phyloP scores from a whole-genome alignment of 2,113 vertebrate species.

The Rattus rattus region DNA sequence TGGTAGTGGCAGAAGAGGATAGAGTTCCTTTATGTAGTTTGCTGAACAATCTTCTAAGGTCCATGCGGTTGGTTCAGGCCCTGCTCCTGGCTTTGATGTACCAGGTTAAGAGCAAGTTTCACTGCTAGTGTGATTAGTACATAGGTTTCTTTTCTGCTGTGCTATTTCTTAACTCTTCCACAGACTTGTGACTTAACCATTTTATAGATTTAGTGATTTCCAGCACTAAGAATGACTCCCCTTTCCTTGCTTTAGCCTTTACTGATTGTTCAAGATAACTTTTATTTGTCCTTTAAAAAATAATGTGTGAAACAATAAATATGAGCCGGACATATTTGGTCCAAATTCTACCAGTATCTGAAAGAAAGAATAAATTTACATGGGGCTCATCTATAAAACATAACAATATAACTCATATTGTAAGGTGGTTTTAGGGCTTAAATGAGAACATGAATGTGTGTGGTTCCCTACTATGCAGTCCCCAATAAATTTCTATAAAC shows the following conservation, averaged over 20 bases:
- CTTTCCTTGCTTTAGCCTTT: neutral
- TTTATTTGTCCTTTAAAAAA: constrained; percentile 23
- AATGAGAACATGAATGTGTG: neutral
- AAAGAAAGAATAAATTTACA: neutral
- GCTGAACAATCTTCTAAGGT: neutral
- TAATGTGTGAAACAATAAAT: neutral
- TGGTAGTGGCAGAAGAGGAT: neutral
- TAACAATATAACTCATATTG: neutral
- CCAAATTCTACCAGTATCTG: neutral
- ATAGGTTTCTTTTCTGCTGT: neutral
- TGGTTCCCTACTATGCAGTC: neutral
- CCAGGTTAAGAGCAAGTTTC: neutral
- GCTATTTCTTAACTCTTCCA: constrained; percentile 26
- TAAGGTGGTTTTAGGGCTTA: neutral
- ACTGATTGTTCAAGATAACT: neutral
- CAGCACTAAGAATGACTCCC: neutral
- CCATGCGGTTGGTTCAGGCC: too few species aligned
- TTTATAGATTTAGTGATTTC: neutral
- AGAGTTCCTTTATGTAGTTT: neutral
- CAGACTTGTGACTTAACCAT: neutral
- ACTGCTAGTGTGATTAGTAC: neutral
- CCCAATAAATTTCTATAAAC: neutral
- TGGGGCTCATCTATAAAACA: neutral
- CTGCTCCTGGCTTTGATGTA: neutral
- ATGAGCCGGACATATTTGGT: neutral